Evolutionary conservation across 2,113 vertebrate species (phyloP), one percentile per base, ranked within the genome.

Genomic region (Scomber japonicus): DNA sequence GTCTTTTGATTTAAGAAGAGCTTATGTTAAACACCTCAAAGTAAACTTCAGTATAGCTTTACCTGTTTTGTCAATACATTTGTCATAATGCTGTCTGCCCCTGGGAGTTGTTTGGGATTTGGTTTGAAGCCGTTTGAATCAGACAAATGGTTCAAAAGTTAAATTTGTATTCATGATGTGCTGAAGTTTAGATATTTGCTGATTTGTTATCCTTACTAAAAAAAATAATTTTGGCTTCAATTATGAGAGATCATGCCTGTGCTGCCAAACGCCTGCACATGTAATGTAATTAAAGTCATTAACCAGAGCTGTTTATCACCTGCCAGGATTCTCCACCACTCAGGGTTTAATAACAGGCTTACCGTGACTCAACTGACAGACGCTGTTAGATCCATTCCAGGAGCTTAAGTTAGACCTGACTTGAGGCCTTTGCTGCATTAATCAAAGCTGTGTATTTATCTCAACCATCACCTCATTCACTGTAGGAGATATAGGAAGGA

Each of bases 401-500:
- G 63, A 67, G 57, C 65, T 17, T 70, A 71, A 69, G 64, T 71
- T 60, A 57, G 75, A 55, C 49, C 66, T 24, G 73, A 82, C 63
- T 73, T 72, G 15, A 65, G 70, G 54, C 59, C 63, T 78, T 60
- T 31, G 48, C 67, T 69, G 66, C 53, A 27, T 78, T 81, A 78
- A 84, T 85, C 80, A 83, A 60, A 82, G 76, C 65, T 10, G 21
- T 46, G 60, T 75, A 66, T 86, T 87, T 71, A 85, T 82, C 78
- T 60, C 49, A 78, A 71, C 70, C 72, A 60, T 88, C 55, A 75
- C 49, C 73, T 72, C 45, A 68, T 81, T 90, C 75, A 83, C 72
- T 70, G 83, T 84, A 80, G 80, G 62, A 70, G 55, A 72, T 82
- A 16, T 88, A 90, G 88, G 75, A 91, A 87, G 80, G 63, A 51